These are phyloP conservation scores for Lycopodina hypogea DNA, from an alignment of 37 sponge, comb jelly and placozoan species.

Conservation along the genomic window DNA sequence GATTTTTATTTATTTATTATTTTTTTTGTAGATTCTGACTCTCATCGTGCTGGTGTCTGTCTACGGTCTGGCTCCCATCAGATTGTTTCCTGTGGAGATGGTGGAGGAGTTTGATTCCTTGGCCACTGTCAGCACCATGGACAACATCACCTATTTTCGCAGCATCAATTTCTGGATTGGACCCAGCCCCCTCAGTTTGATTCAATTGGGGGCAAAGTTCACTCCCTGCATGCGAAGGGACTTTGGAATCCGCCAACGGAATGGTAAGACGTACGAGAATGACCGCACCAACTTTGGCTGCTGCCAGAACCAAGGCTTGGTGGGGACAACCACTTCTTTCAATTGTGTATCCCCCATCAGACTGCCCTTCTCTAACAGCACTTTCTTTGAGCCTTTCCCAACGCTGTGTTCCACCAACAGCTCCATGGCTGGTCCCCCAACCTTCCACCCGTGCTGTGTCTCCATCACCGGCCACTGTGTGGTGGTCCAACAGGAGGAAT, in stretches of 20 bases:
- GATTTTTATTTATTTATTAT: no score
- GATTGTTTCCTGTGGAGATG: constrained; percentile 19
- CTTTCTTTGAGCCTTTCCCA: not conserved
- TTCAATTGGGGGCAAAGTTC: constrained; percentile 84
- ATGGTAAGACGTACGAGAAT: not conserved
- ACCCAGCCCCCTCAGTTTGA: constrained; percentile 55
- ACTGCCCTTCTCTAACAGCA: not conserved
- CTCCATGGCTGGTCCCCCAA: not conserved
- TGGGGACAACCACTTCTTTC: constrained; percentile 21
- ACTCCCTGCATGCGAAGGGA: constrained; percentile 95
- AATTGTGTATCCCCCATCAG: constrained; percentile 13
- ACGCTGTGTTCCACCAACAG: not conserved
- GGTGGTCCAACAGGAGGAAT: constrained; percentile 59
- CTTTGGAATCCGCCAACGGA: constrained; percentile 53
- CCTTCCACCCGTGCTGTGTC: constrained; percentile 88
- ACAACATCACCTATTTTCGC: constrained; percentile 42
- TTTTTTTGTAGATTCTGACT: constrained; percentile 24
- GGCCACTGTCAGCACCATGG: not conserved
- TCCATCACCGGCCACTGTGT: constrained; percentile 78
- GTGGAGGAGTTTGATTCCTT: constrained; percentile 37
- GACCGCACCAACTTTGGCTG: constrained; percentile 43
- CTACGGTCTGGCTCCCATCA: constrained; percentile 49
- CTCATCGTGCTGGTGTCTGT: constrained; percentile 39
- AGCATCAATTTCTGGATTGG: constrained; percentile 91
- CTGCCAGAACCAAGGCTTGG: constrained; percentile 41